Evolutionary conservation across 2,113 vertebrate species (phyloP).

Genomic region (Periophthalmodon schlosseri): DNA sequence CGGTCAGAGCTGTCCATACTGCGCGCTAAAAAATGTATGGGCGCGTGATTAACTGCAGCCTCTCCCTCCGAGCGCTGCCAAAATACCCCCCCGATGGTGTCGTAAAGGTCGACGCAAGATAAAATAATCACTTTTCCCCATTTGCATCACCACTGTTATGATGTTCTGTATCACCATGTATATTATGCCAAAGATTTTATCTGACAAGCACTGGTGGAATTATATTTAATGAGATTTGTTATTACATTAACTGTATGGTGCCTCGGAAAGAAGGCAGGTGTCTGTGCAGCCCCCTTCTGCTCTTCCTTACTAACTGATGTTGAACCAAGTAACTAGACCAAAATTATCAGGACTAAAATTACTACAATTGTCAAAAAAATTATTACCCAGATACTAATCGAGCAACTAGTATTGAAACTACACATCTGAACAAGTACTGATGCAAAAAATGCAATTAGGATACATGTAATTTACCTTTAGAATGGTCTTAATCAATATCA

Average conservation of each 20-base stretch:
- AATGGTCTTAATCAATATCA: too few relatives aligned
- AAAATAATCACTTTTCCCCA: conserved; percentile 6
- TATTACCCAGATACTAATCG: too few relatives aligned
- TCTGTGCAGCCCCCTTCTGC: too few relatives aligned
- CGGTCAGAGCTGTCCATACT: conserved; percentile 31
- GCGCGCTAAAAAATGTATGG: conserved; percentile 7
- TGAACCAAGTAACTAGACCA: background rate
- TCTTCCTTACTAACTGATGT: too few relatives aligned
- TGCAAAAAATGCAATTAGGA: too few relatives aligned
- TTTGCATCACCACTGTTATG: background rate
- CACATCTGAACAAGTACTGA: too few relatives aligned
- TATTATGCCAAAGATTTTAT: background rate
- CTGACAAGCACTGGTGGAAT: background rate
- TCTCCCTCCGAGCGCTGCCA: background rate
- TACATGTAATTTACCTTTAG: too few relatives aligned
- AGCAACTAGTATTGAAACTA: too few relatives aligned
- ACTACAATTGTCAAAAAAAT: background rate
- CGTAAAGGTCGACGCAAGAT: conserved; percentile 14
- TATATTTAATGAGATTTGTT: background rate
- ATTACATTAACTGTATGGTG: too few relatives aligned
- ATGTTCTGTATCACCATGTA: background rate
- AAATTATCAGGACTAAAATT: background rate
- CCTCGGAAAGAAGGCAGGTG: too few relatives aligned
- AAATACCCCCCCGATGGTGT: background rate
- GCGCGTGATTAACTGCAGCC: conserved; percentile 5